Percentiles rank a stretch among this genome's conserved stretches.
These are phyloP conservation scores for Poliocrania exsul DNA, from an alignment of 2,797 vertebrate species.

Conservation along the genomic window DNA sequence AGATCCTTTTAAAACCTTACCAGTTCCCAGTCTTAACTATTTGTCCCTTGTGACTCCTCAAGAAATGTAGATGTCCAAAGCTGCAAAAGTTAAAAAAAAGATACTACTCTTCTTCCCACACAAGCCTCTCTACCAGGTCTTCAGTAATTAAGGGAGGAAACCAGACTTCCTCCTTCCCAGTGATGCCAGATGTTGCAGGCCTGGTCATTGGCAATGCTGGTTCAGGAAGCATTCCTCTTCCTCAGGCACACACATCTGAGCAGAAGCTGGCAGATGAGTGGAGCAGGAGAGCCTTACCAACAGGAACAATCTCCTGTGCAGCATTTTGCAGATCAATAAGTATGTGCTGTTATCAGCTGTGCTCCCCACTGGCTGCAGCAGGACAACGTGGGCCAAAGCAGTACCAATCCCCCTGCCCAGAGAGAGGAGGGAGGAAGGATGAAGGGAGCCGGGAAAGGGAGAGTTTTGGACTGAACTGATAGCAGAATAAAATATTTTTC, in stretches of 20 bases:
- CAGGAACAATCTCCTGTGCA: conserved; percentile 7
- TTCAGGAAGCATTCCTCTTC: conserved; percentile 60
- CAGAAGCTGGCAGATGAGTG: conserved; percentile 65
- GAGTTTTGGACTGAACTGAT: conserved; percentile 64
- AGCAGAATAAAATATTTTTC: conserved; percentile 46
- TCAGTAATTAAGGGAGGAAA: conserved; percentile 73
- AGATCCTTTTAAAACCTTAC: not conserved
- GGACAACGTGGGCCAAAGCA: not conserved
- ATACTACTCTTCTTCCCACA: not conserved
- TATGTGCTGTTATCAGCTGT: not conserved
- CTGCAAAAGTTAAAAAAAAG: not conserved
- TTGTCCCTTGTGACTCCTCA: not conserved
- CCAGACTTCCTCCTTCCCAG: conserved; percentile 71
- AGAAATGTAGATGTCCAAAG: not conserved
- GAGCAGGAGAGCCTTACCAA: conserved; percentile 29
- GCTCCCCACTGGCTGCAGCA: not conserved
- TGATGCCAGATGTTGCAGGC: conserved; percentile 22
- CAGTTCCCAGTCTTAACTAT: not conserved
- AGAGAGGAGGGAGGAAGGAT: conserved; percentile 8
- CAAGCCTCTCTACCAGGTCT: conserved; percentile 25
- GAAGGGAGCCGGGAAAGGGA: conserved; percentile 44
- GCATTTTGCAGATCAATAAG: not conserved
- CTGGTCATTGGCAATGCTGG: not conserved
- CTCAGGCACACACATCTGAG: conserved; percentile 41
- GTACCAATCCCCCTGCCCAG: not conserved